A percentile compares a stretch with the other conserved stretches of the same genome.
Evolutionary conservation across 2,888 invertebrate species (phyloP).

Genomic region (Netelia virgata): DNA sequence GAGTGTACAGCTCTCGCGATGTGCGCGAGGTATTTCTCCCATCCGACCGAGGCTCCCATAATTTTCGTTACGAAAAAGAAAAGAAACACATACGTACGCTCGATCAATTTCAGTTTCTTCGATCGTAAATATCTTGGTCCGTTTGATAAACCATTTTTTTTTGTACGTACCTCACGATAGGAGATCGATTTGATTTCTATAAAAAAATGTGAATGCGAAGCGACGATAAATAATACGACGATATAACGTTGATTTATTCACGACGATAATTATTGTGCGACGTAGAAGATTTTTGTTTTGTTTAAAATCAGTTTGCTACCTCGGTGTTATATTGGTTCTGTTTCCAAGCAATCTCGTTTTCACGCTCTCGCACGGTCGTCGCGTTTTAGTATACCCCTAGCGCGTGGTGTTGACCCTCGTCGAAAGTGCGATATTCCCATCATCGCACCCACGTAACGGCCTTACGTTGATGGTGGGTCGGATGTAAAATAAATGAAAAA

Average conservation of each 20-base stretch:
- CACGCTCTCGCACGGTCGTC: slow-evolving; percentile 35
- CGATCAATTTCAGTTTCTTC: slow-evolving; percentile 9
- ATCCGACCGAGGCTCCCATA: slow-evolving; percentile 31
- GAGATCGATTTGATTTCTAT: not conserved
- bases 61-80: slow-evolving; percentile 29
- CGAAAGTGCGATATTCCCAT: slow-evolving; percentile 62
- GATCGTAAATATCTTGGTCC: not conserved
- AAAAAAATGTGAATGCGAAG: not conserved
- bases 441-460: slow-evolving; percentile 68
- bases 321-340: not conserved
- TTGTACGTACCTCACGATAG: not conserved
- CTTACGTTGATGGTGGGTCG: slow-evolving; percentile 62
- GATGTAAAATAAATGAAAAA: slow-evolving; percentile 39
- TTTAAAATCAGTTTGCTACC: no score
- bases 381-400: slow-evolving; percentile 24
- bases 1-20: slow-evolving; percentile 68
- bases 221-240: not conserved
- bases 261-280: no score
- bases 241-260: no score
- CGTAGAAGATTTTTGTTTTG: no score
- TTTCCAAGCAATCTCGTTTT: slow-evolving; percentile 50
- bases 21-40: slow-evolving; percentile 46
- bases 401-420: slow-evolving; percentile 58
- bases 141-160: not conserved
- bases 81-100: not conserved